Conservation (phyloP, 2,113 vertebrate species). For the Odontesthes bonariensis region DNA sequence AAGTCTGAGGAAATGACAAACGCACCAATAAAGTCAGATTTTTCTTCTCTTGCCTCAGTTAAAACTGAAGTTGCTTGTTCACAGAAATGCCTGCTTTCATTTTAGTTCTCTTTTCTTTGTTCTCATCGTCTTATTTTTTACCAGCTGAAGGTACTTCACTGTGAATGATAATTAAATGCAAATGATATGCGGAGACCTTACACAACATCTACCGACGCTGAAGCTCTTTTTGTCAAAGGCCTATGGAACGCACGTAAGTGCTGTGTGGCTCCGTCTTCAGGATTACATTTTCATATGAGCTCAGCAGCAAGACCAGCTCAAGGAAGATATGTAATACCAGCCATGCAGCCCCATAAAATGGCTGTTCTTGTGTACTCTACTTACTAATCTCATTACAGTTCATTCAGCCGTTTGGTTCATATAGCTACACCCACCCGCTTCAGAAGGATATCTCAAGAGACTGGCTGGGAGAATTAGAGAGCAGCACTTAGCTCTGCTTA, state of each 20-base stretch:
- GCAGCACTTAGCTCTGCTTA: conserved; percentile 69
- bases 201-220: background rate
- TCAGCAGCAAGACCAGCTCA: conserved; percentile 34
- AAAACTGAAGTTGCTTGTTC: background rate
- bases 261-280: conserved; percentile 7
- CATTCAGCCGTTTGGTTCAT: conserved; percentile 61
- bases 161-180: conserved; percentile 1
- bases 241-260: background rate
- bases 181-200: conserved; percentile 4
- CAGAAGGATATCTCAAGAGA: conserved; percentile 62
- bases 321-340: conserved; percentile 58
- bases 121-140: background rate
- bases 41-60: background rate
- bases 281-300: conserved; percentile 44
- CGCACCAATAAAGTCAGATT: background rate
- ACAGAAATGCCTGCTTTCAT: background rate
- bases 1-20: conserved; percentile 7
- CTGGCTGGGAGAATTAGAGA: conserved; percentile 68
- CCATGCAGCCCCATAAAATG: conserved; percentile 50
- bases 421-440: conserved; percentile 59
- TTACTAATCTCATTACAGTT: conserved; percentile 72
- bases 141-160: background rate
- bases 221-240: conserved; percentile 21
- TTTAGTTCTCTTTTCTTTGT: background rate
- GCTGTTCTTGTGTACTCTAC: conserved; percentile 64